Percentiles rank a stretch among this genome's conserved stretches.
Evolutionary conservation across 2,888 invertebrate genomes (phyloP).

Genomic region (Lasioglossum pauxillum): DNA sequence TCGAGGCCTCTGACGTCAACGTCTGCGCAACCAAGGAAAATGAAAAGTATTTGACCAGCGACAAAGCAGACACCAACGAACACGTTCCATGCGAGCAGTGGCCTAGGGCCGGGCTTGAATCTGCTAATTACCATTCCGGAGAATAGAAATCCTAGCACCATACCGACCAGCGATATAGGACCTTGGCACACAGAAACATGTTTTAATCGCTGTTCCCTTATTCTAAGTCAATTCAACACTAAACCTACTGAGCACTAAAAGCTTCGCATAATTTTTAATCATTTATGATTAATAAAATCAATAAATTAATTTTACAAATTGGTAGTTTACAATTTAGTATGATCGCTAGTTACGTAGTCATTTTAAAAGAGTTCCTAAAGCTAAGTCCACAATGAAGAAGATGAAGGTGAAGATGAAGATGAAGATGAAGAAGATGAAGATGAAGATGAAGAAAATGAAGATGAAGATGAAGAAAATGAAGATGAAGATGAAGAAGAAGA

Average conservation of each 20-base stretch:
- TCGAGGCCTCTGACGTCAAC: constrained; percentile 82
- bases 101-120: constrained; percentile 86
- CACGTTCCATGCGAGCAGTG: constrained; percentile 88
- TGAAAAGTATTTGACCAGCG: constrained; percentile 85
- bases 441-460: too few relatives aligned
- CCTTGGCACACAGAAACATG: constrained; percentile 77
- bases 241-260: too few relatives aligned
- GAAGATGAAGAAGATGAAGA: too few relatives aligned
- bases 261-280: neutral
- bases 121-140: constrained; percentile 88
- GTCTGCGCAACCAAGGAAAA: constrained; percentile 86
- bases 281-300: neutral
- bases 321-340: neutral
- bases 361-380: neutral
- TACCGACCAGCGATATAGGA: constrained; percentile 86
- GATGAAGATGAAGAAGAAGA: too few relatives aligned
- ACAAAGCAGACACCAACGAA: constrained; percentile 86
- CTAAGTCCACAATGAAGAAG: neutral
- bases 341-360: neutral
- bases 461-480: too few relatives aligned
- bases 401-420: too few relatives aligned
- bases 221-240: neutral
- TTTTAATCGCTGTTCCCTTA: neutral
- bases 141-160: constrained; percentile 87
- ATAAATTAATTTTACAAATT: neutral